Evolutionary conservation across 2,113 vertebrate genomes (phyloP), one percentile per base, ranked within the genome.

Genomic region (Sardina pilchardus): DNA sequence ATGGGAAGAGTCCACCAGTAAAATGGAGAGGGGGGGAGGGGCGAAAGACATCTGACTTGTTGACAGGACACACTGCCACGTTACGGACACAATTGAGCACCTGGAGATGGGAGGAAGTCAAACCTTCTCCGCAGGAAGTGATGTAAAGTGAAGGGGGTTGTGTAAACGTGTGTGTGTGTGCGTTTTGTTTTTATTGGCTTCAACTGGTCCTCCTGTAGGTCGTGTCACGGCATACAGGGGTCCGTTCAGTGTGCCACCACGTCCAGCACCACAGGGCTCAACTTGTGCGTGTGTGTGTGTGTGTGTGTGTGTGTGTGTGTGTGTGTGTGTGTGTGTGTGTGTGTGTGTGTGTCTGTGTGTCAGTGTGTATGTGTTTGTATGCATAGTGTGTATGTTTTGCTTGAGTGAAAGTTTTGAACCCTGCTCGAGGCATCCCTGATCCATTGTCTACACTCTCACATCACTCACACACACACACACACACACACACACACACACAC

Each of bases 31-130:
- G 75, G 44, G 45, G 47, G 85, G 47, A 9, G 1, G 6, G 26
- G 6, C 26, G 9, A 7, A 34, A 63, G 59, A 63, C 59, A 63
- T n/a, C 56, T 30, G 63, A 83, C 81, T 71, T 84, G 7, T 42
- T 39, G 30, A 19, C 14, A 48, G 17, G 34, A 82, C 81, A 80
- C 59, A 84, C 81, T n/a, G 34, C 84, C 78, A 78, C 78, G 45
- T 85, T 84, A 87, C 84, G 83, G 82, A 87, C 84, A 14, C 82
- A 85, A 87, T 82, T 82, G 81, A 86, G 88, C 84, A 90, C 85
- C 87, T 48, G 81, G 78, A 81, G 36, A 39, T 14, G 63, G 63
- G 26, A 71, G 63, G 63, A 71, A 34, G 26, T 34, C 63, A 12
- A 34, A 26, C 63, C 26, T 34, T 71, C 63, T 71, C 63, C 63